These are phyloP conservation scores for Corvus moneduloides DNA, from an alignment of 2,113 vertebrate genomes.

Conservation along the genomic window DNA sequence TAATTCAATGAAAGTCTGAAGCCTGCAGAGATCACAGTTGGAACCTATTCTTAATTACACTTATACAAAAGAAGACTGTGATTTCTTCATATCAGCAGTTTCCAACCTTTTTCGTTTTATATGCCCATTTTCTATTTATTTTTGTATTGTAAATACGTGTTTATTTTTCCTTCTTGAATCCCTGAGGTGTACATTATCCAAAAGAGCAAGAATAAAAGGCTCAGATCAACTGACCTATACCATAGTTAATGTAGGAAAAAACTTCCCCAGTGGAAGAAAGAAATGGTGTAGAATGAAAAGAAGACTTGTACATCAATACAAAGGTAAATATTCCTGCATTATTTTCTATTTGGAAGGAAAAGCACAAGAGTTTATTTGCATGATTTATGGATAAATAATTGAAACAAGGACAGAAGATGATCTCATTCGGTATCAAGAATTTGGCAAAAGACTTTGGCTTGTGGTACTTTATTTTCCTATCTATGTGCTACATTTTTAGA, in stretches of 20 bases:
- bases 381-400: slow-evolving; percentile 1
- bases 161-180: background rate
- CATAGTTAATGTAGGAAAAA: background rate
- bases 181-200: background rate
- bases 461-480: background rate
- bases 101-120: background rate
- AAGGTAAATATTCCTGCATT: background rate
- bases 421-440: background rate
- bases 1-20: background rate
- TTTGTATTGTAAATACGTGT: background rate
- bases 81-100: background rate
- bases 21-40: background rate
- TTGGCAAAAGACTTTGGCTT: background rate
- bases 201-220: background rate
- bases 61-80: background rate
- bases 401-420: background rate
- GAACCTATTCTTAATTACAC: background rate
- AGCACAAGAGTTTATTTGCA: background rate
- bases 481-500: background rate
- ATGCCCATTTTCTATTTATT: background rate
- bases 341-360: background rate
- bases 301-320: background rate
- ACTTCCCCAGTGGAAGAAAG: background rate
- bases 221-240: background rate
- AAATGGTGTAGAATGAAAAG: background rate